Conservation (phyloP, 2,888 invertebrate species). For the Chrysolina haemoptera region DNA sequence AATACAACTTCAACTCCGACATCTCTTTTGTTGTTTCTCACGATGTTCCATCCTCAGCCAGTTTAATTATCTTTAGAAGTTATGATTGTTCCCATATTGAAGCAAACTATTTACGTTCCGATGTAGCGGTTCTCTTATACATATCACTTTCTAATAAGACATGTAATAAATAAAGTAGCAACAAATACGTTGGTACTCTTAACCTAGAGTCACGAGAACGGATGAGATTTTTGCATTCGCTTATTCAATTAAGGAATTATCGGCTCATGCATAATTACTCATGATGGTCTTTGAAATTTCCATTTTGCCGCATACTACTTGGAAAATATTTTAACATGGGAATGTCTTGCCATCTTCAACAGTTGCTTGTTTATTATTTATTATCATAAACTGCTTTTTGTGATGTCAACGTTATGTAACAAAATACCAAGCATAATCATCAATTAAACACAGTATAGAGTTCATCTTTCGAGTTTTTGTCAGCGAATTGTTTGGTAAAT, state of each 20-base stretch:
- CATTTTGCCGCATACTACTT: conserved; percentile 34
- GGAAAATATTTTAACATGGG: conserved; percentile 14
- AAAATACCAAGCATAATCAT: neutral
- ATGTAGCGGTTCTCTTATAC: conserved; percentile 58
- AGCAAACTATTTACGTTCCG: conserved; percentile 44
- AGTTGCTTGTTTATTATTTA: neutral
- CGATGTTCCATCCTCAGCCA: neutral
- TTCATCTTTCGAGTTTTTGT: neutral
- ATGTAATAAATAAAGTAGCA: conserved; percentile 61
- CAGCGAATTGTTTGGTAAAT: too few relatives aligned
- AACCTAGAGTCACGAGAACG: conserved; percentile 56
- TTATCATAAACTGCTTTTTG: neutral
- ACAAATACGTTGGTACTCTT: conserved; percentile 56
- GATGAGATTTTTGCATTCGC: conserved; percentile 50
- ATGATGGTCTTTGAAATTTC: conserved; percentile 49
- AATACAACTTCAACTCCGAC: too few relatives aligned
- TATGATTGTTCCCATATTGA: conserved; percentile 49
- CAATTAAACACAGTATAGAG: neutral
- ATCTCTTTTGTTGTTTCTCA: too few relatives aligned
- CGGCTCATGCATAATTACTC: conserved; percentile 56
- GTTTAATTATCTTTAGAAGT: conserved; percentile 12
- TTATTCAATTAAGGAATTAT: conserved; percentile 57
- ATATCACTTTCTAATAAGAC: conserved; percentile 64
- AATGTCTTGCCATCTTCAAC: neutral
- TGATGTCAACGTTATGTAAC: neutral